These are phyloP conservation scores for Proteles cristata DNA, from an alignment of 2,113 vertebrate genomes.

Conservation along the genomic window DNA sequence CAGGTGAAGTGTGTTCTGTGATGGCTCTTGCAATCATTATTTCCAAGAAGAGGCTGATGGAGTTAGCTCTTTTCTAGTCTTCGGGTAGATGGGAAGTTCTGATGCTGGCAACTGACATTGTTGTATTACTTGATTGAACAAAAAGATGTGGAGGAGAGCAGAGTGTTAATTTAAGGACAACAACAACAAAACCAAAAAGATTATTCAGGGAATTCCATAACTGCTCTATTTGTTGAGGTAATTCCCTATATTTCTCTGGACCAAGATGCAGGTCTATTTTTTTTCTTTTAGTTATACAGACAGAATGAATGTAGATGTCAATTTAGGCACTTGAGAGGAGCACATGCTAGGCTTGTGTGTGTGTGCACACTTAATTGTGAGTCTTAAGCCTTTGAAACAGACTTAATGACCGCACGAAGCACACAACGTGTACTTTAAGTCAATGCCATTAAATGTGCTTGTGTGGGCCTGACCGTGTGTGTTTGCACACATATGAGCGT, in stretches of 20 bases:
- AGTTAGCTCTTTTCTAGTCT: neutral
- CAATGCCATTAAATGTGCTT: neutral
- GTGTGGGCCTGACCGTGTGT: neutral
- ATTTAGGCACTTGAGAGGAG: neutral
- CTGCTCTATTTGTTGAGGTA: neutral
- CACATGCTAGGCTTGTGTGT: neutral
- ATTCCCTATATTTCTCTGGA: neutral
- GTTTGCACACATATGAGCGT: neutral
- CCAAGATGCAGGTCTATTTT: neutral
- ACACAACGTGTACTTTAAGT: neutral
- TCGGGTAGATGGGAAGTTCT: neutral
- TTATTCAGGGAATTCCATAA: neutral
- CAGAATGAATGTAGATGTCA: neutral
- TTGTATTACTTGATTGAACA: neutral
- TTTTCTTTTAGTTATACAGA: neutral
- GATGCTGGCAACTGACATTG: neutral
- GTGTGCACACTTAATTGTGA: neutral
- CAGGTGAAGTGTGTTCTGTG: neutral
- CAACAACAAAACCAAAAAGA: neutral
- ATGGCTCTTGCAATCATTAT: neutral
- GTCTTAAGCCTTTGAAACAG: neutral
- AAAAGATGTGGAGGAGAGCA: neutral
- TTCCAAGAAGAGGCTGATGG: neutral
- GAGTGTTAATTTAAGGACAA: neutral
- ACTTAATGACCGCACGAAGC: neutral